phyloP scores from a whole-genome alignment of 1,140 invertebrate genomes.

The Aradophagus sp. region DNA sequence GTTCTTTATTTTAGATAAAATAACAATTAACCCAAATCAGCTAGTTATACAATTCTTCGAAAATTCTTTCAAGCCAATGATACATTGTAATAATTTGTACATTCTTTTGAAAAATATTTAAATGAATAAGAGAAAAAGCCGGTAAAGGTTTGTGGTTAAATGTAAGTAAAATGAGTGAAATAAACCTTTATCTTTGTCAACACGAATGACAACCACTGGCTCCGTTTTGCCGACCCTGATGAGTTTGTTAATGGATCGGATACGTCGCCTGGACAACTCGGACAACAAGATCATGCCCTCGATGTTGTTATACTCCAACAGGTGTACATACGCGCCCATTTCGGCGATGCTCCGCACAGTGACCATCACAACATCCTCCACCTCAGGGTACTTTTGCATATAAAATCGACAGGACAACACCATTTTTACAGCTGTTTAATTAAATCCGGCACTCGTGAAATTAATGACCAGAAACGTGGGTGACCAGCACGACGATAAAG shows the following conservation, averaged over 20 bases:
- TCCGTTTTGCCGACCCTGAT: slow-evolving; percentile 99
- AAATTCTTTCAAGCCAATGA: too few relatives aligned
- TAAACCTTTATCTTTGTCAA: slow-evolving; percentile 98
- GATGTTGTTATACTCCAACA: slow-evolving; percentile 99
- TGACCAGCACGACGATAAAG: too few relatives aligned
- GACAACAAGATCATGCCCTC: slow-evolving; percentile 97
- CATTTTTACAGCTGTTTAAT: too few relatives aligned
- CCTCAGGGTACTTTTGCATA: slow-evolving; percentile 97
- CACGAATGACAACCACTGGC: slow-evolving; percentile 99
- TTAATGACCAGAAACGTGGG: too few relatives aligned
- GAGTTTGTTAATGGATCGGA: slow-evolving; percentile 99
- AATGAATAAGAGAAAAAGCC: too few relatives aligned
- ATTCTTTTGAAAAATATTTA: too few relatives aligned
- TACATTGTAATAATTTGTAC: too few relatives aligned
- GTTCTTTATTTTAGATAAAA: too few relatives aligned
- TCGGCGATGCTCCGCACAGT: slow-evolving; percentile 98
- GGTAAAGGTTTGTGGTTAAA: too few relatives aligned
- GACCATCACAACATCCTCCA: slow-evolving; percentile 99
- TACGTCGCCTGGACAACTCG: slow-evolving; percentile 97
- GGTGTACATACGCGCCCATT: slow-evolving; percentile 99
- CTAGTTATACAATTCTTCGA: too few relatives aligned
- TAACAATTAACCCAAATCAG: too few relatives aligned
- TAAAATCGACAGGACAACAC: slow-evolving; percentile 98
- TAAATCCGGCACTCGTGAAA: too few relatives aligned
- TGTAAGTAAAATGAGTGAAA: neutral